Evolutionary conservation across 2,113 vertebrate species (phyloP).

Genomic region (Vidua macroura): DNA sequence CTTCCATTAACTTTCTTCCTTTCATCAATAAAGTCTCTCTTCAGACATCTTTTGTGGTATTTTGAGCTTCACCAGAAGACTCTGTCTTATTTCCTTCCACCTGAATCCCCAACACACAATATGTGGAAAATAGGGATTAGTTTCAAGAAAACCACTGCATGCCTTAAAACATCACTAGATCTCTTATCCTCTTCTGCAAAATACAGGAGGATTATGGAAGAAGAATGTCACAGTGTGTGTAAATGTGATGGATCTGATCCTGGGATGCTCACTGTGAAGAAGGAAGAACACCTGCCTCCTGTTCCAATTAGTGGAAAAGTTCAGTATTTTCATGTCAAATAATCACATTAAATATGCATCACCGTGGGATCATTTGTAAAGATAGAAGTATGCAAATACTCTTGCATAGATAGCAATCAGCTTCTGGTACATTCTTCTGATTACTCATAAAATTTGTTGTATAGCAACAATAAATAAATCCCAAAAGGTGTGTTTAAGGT

Average conservation of each 20-base stretch:
- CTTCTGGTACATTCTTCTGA: background rate
- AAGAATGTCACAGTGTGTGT: background rate
- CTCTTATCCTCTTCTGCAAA: background rate
- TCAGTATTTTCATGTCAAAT: background rate
- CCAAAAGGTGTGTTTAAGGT: background rate
- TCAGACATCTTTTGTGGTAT: background rate
- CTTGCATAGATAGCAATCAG: background rate
- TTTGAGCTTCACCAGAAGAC: background rate
- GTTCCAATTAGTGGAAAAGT: background rate
- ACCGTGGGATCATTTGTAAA: background rate
- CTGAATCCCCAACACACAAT: background rate
- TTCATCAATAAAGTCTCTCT: background rate
- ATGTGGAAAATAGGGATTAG: background rate
- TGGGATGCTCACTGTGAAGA: background rate
- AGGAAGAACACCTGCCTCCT: background rate
- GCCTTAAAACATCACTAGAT: background rate
- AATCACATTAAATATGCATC: background rate
- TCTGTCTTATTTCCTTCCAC: background rate
- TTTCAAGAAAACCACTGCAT: background rate
- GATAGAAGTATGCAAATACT: background rate
- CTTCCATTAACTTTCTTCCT: background rate
- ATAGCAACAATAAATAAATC: background rate
- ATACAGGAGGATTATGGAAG: background rate
- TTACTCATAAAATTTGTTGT: background rate
- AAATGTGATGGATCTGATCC: background rate